Evolutionary conservation across 2,797 vertebrate genomes (phyloP), one percentile per base, ranked within the genome.

Genomic region (Ctenosaura bakeri): DNA sequence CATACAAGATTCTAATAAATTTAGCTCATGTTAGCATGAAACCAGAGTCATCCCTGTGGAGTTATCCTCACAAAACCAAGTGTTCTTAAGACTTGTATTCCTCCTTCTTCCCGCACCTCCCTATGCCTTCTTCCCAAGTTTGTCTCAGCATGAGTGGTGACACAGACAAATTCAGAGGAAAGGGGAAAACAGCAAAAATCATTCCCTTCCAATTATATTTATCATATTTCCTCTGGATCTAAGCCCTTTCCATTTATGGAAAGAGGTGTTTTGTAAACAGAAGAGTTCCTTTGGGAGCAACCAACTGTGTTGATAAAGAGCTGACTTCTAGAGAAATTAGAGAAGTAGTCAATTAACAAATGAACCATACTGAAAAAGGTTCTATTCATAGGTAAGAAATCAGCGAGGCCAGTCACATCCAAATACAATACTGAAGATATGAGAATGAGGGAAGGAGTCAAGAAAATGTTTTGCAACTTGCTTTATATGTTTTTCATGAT

Each of bases 331-430:
- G 81, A 20, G 86, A 42, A 2, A 80, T 22, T 87, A 0, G 0
- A 86, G 16, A n/a, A 1, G n/a, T 9, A 88, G 2, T 8, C 8
- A 32, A 0, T 46, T 71, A 73, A 52, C 5, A 46, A 74, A 22
- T 3, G 59, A 1, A 10, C 35, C 38, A 66, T 52, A 16, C 26
- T 20, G 29, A 6, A 20, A 24, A 38, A 54, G 4, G 4, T 87
- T 79, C 38, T 52, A 26, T 18, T 62, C 54, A 83, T 24, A 20
- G 50, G 3, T 46, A 35, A 80, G 50, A 59, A 24, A 42, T 18
- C n/a, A 46, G 26, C 7, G 1, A 50, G 13, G 52, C 0, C 0
- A 90, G 18, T 13, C 69, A 38, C 2, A 29, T 80, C 14, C 32
- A 66, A 86, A 22, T 46, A 46, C 8, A 14, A 32, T 46, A n/a